Conservation (phyloP, 1,140 invertebrate genomes). For the Danaus plexippus region DNA sequence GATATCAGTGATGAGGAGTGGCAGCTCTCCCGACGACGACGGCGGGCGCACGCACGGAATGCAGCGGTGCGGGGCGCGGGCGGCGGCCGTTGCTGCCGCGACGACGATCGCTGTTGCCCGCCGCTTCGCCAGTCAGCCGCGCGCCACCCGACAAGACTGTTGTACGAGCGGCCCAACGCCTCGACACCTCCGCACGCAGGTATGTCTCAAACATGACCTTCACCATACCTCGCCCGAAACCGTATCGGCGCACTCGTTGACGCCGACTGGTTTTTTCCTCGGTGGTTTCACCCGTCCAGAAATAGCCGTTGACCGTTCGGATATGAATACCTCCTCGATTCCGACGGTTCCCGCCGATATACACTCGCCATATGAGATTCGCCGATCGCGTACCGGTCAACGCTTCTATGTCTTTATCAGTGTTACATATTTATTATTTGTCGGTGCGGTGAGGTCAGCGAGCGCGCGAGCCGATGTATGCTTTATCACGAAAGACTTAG, state of each 20-base stretch:
- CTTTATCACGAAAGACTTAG: slow-evolving; percentile 60
- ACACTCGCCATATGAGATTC: slow-evolving; percentile 53
- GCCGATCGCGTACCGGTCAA: slow-evolving; percentile 48
- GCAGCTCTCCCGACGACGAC: slow-evolving; percentile 50
- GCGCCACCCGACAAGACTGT: slow-evolving; percentile 57
- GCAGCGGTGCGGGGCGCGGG: slow-evolving; percentile 54
- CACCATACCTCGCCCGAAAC: slow-evolving; percentile 22
- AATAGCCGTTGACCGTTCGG: slow-evolving; percentile 34
- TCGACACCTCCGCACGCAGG: slow-evolving; percentile 51
- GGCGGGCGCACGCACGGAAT: slow-evolving; percentile 52
- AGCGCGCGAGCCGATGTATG: slow-evolving; percentile 53
- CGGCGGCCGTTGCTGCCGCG: slow-evolving; percentile 53
- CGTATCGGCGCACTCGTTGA: slow-evolving; percentile 7
- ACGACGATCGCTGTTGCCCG: slow-evolving; percentile 49
- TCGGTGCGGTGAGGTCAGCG: slow-evolving; percentile 62
- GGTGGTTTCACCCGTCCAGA: slow-evolving; percentile 24
- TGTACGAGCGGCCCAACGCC: slow-evolving; percentile 40
- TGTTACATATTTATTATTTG: slow-evolving; percentile 72
- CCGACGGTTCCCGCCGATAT: slow-evolving; percentile 33
- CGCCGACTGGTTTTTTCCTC: slow-evolving; percentile 15
- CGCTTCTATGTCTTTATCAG: slow-evolving; percentile 66
- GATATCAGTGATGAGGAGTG: slow-evolving; percentile 40
- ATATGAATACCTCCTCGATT: slow-evolving; percentile 19
- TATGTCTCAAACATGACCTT: slow-evolving; percentile 48
- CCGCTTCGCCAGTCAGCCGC: slow-evolving; percentile 56